Conservation (phyloP, 2,888 invertebrate species). For the Ernsta delagoae region DNA sequence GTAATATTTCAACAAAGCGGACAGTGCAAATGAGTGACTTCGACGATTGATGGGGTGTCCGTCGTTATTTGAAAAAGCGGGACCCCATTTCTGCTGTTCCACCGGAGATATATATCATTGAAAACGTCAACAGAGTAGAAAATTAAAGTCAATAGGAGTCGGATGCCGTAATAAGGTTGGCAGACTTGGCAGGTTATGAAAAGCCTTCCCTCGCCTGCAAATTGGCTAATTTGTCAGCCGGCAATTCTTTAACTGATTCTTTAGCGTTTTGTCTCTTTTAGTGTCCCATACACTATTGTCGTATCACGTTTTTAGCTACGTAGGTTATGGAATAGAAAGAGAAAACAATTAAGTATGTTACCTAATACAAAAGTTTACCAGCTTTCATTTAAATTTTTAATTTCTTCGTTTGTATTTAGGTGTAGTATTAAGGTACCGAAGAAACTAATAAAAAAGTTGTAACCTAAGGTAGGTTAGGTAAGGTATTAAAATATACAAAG, state of each 20-base stretch:
- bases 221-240: conserved; percentile 79
- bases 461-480: too few species aligned
- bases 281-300: background rate
- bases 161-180: conserved; percentile 69
- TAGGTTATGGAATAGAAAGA: too few species aligned
- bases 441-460: too few species aligned
- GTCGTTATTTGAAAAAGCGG: conserved; percentile 84
- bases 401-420: too few species aligned
- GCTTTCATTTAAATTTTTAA: too few species aligned
- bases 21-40: conserved; percentile 78
- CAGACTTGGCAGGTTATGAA: conserved; percentile 62
- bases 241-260: conserved; percentile 68
- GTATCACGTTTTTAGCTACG: too few species aligned
- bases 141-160: conserved; percentile 81
- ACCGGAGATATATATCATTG: conserved; percentile 77
- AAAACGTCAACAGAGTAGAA: conserved; percentile 81
- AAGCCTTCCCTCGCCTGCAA: conserved; percentile 67
- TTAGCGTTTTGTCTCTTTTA: conserved; percentile 54
- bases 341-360: too few species aligned
- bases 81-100: conserved; percentile 75
- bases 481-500: too few species aligned
- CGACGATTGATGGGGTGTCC: conserved; percentile 75
- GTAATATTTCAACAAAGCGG: conserved; percentile 76
- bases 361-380: too few species aligned
- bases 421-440: too few species aligned